Base-by-base conservation (phyloP, 2,113 vertebrate species). In the Chaetura pelagica region DNA sequence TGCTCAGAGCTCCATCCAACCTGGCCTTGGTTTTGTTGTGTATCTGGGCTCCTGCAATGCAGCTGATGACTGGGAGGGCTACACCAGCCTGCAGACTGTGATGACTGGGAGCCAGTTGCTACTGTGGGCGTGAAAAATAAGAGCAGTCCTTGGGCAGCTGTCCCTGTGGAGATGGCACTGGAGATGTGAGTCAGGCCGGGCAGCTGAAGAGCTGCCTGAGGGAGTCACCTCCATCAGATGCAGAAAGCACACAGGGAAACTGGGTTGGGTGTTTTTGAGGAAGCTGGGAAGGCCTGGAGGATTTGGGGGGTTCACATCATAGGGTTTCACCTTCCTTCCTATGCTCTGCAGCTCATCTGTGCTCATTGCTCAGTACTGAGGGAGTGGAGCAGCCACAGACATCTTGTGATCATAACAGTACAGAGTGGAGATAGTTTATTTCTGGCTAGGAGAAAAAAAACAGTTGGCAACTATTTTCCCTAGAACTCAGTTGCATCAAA, bases 71-170 rank as follows among this genome's bases (percentile, higher is more conserved):
- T 34, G 90, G 79, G 81, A 83, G 64, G 94, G 81, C 80, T 87
- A 29, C 16, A 3, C 4, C 77, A 84, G 94, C 59, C 83, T 20
- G 6, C 94, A 93, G 94, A 59, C 78, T 49, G 82, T 19, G 61
- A 35, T 55, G 83, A 84, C 91, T 72, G 95, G 89, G 24, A 84
- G 57, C 89, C 93, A 94, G 92, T 94, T 96, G 96, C 94, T 96
- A 23, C 82, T 59, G 95, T 96, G 95, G 95, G 95, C 87, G 91
- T 96, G 94, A 94, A 96, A 95, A 95, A 96, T 57, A 91, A 97
- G 95, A 97, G 94, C 95, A 96, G 23, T 87, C 91, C 46, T 66
- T 40, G 96, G 96, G 94, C 96, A 97, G 96, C 95, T 97, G 96
- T 94, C 95, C 75, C 24, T 2, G 87, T 68, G 13, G 12, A 12